Percentiles rank a stretch among this genome's conserved stretches.
Evolutionary conservation across 2,797 vertebrate species (phyloP).

Genomic region (Galago senegalensis): DNA sequence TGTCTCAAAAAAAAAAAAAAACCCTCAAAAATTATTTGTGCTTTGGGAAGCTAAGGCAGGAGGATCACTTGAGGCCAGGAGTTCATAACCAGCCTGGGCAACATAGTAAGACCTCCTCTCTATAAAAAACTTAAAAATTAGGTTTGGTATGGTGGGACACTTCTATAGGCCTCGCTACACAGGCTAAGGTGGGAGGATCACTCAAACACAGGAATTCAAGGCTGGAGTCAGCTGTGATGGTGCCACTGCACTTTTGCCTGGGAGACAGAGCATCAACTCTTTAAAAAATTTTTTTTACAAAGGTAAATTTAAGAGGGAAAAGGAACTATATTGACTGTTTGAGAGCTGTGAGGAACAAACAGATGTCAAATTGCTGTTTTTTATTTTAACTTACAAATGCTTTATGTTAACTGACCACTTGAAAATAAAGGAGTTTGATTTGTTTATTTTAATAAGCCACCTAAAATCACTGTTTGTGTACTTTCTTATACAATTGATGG

Average conservation of each 20-base stretch:
- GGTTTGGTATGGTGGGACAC: background rate
- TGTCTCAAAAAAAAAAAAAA: background rate
- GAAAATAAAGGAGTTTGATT: slow-evolving; percentile 1
- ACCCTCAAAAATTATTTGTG: background rate
- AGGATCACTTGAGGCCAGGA: background rate
- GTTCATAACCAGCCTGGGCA: background rate
- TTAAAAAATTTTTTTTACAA: slow-evolving; percentile 41
- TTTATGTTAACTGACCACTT: background rate
- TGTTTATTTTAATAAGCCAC: background rate
- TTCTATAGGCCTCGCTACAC: background rate
- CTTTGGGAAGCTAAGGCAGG: background rate
- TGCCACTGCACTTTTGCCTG: background rate
- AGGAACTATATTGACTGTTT: background rate
- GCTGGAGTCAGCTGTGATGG: background rate
- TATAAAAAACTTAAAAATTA: background rate
- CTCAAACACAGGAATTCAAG: background rate
- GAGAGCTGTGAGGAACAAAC: background rate
- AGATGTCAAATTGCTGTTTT: slow-evolving; percentile 11
- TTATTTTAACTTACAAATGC: slow-evolving; percentile 46
- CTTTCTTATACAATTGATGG: background rate
- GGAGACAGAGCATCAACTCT: background rate
- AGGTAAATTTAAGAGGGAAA: slow-evolving; percentile 29
- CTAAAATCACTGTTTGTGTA: background rate
- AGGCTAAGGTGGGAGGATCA: background rate
- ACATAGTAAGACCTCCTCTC: background rate